These are phyloP conservation scores for Apamea epomidion DNA, from an alignment of 2,888 invertebrate genomes.

Conservation along the genomic window DNA sequence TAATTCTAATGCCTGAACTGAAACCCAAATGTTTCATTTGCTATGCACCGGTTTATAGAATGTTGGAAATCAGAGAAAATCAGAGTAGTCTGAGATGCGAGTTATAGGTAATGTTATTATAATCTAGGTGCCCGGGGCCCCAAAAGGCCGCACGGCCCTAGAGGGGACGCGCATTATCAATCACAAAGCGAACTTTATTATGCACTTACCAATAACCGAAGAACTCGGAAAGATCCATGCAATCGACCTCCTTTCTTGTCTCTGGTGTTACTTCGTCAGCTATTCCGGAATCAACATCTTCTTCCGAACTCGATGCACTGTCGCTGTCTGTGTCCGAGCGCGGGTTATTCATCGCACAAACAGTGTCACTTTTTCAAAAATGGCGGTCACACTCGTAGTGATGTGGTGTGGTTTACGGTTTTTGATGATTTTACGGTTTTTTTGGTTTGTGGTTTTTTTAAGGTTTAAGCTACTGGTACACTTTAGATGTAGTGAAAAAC, in stretches of 20 bases:
- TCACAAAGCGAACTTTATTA: not conserved
- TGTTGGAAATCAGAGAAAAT: too few relatives aligned
- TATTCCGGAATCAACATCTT: constrained; percentile 86
- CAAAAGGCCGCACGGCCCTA: not conserved
- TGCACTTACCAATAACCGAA: constrained; percentile 85
- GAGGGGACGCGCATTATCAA: not conserved
- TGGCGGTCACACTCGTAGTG: constrained; percentile 35
- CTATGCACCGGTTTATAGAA: too few relatives aligned
- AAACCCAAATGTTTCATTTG: too few relatives aligned
- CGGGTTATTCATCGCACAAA: constrained; percentile 75
- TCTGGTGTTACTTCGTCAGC: constrained; percentile 78
- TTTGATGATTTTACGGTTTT: constrained; percentile 13
- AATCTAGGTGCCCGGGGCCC: not conserved
- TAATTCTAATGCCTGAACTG: too few relatives aligned
- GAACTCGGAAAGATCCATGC: constrained; percentile 86
- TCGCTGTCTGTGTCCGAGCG: constrained; percentile 75
- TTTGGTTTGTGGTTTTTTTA: not conserved
- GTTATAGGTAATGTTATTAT: not conserved
- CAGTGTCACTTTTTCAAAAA: constrained; percentile 23
- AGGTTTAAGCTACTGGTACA: not conserved
- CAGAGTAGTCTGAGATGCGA: too few relatives aligned
- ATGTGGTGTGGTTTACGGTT: constrained; percentile 25
- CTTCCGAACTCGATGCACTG: constrained; percentile 80
- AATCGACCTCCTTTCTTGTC: constrained; percentile 75
- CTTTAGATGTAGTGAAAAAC: not conserved